These are phyloP conservation scores for Dendrolimus kikuchii DNA, from an alignment of 1,140 invertebrate species.

Conservation along the genomic window DNA sequence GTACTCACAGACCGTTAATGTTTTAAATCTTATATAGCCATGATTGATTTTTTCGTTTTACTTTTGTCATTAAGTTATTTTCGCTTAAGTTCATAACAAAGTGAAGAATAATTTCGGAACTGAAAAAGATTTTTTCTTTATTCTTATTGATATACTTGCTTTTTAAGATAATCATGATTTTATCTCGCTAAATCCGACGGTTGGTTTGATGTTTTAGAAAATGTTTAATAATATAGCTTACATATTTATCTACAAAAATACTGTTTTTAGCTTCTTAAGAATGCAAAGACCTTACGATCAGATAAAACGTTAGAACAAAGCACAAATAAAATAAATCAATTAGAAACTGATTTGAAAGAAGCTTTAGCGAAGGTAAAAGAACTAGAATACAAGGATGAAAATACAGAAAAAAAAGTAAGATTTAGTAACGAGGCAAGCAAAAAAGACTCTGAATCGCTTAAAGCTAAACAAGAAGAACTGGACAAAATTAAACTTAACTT, in stretches of 20 bases:
- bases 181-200: background rate
- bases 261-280: slow-evolving; percentile 61
- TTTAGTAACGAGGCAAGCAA: slow-evolving; percentile 59
- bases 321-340: slow-evolving; percentile 74
- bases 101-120: too few species aligned
- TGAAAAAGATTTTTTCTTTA: too few species aligned
- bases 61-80: too few species aligned
- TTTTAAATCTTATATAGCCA: too few species aligned
- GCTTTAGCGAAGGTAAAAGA: slow-evolving; percentile 76
- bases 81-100: too few species aligned
- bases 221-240: too few species aligned
- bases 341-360: slow-evolving; percentile 79
- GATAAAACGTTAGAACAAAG: slow-evolving; percentile 72
- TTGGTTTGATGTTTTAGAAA: background rate
- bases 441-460: slow-evolving; percentile 72
- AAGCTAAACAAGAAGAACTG: slow-evolving; percentile 70
- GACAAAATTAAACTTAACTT: slow-evolving; percentile 66
- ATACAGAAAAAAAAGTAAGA: slow-evolving; percentile 68
- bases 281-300: slow-evolving; percentile 67
- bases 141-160: too few species aligned
- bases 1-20: too few species aligned
- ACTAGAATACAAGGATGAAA: slow-evolving; percentile 70
- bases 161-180: background rate
- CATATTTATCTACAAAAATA: background rate
- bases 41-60: too few species aligned